phyloP scores from a whole-genome alignment of 2,888 invertebrate genomes.

The Maniola hyperantus region DNA sequence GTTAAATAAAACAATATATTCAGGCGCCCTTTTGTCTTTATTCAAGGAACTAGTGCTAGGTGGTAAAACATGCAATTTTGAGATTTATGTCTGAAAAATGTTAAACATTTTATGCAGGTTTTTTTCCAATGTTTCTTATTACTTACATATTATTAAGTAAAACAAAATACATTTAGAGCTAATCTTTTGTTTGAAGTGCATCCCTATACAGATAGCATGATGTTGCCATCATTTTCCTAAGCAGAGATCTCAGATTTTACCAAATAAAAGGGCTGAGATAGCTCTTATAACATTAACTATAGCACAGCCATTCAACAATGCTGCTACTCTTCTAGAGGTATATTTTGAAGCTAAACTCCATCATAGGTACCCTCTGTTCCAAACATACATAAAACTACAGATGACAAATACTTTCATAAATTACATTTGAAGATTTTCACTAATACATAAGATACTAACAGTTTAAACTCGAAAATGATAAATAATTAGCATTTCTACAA shows the following conservation, averaged over 20 bases:
- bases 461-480: slow-evolving; percentile 11
- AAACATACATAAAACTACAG: slow-evolving; percentile 52
- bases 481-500: slow-evolving; percentile 17
- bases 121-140: not conserved
- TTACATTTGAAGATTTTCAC: slow-evolving; percentile 44
- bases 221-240: slow-evolving; percentile 35
- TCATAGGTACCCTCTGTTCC: slow-evolving; percentile 41
- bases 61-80: slow-evolving; percentile 62
- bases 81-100: slow-evolving; percentile 55
- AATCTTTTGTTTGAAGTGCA: slow-evolving; percentile 23
- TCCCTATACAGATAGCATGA: slow-evolving; percentile 26
- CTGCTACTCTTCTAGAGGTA: slow-evolving; percentile 54
- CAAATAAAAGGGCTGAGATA: slow-evolving; percentile 27
- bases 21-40: slow-evolving; percentile 66
- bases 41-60: slow-evolving; percentile 64
- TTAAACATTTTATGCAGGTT: slow-evolving; percentile 1
- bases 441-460: slow-evolving; percentile 52
- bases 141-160: not conserved
- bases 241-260: slow-evolving; percentile 22
- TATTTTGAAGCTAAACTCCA: slow-evolving; percentile 45
- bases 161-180: slow-evolving; percentile 14
- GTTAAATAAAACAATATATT: slow-evolving; percentile 42
- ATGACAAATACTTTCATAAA: slow-evolving; percentile 60
- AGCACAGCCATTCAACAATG: slow-evolving; percentile 70
- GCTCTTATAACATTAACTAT: slow-evolving; percentile 42